Base-by-base conservation (phyloP, 2,888 invertebrate species). In the Leistus spinibarbis region DNA sequence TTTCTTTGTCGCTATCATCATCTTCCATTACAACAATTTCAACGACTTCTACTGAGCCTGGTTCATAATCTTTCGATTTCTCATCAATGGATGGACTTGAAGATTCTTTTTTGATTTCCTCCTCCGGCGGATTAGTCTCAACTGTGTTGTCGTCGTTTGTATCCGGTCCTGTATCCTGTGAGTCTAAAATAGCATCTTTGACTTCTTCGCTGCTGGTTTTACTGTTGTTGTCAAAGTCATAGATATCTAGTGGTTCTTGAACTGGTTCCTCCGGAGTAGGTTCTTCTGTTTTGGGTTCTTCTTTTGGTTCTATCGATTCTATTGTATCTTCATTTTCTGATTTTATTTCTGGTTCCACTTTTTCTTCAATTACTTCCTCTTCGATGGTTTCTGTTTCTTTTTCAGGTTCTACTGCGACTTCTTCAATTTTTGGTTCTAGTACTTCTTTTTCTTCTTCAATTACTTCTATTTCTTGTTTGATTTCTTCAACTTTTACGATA, bases 21-120 rank as follows among this genome's bases (percentile, higher is more conserved):
- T 84, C 85, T 69, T 88, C 88, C 56, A 83, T 84, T 0, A 83
- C 83, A 27, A 86, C 86, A 76, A 86, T 87, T 76, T 85, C 86
- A 2, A 85, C 83, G 76, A 86, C 86, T 79, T 86, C 84, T 2
- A 85, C 82, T 1, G 84, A 83, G 56, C 84, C 84, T 2, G 81
- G 79, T 16, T 64, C 57, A 17, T 70, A 24, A 24, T 76, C 78
- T 27, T 71, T 76, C 53, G 71, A 76, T 71, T 54, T 69, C 4
- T 63, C 67, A 54, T 63, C 20, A 19, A 20, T 56, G 1, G 63
- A 24, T 1, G 69, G 69, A 17, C 69, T 76, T 9, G 65, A 27
- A 2, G 54, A 62, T 54, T 53, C 74, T 64, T 70, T 71, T 24
- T 54, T 69, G 13, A 70, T 66, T 69, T 76, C 77, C n/a, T 20